Evolutionary conservation across 2,113 vertebrate genomes (phyloP).

Genomic region (Pungitius pungitius): DNA sequence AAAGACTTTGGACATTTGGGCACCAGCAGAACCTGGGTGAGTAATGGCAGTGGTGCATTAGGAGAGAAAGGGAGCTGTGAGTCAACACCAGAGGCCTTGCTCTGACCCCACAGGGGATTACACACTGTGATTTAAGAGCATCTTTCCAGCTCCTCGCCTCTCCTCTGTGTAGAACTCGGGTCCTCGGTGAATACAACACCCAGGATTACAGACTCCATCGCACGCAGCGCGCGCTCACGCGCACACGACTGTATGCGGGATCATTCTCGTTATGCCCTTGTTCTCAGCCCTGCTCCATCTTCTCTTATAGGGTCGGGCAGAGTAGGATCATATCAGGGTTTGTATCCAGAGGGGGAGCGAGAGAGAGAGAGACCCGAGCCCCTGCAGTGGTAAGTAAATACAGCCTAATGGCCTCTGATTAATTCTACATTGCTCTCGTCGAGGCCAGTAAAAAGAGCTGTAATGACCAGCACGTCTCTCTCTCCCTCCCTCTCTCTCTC

Average conservation of each 20-base stretch:
- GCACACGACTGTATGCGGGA: conserved; percentile 32
- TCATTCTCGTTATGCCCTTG: conserved; percentile 65
- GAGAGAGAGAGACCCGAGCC: conserved; percentile 70
- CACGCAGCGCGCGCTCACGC: conserved; percentile 13
- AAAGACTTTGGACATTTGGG: conserved; percentile 35
- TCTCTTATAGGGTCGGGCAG: conserved; percentile 51
- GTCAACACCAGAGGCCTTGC: conserved; percentile 76
- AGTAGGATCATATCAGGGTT: conserved; percentile 65
- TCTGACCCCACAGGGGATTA: conserved; percentile 70
- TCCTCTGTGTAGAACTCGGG: conserved; percentile 36
- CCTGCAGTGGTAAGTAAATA: conserved; percentile 83
- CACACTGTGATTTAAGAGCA: conserved; percentile 80
- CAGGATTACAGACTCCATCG: conserved; percentile 44
- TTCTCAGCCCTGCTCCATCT: conserved; percentile 49
- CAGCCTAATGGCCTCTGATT: conserved; percentile 99
- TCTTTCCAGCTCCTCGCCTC: conserved; percentile 59
- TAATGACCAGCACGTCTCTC: conserved; percentile 90
- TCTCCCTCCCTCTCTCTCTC: conserved; percentile 48
- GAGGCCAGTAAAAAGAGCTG: conserved; percentile 92
- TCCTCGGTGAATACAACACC: conserved; percentile 40
- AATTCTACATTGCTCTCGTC: conserved; percentile 99
- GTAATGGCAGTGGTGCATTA: conserved; percentile 80
- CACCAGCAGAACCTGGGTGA: conserved; percentile 55
- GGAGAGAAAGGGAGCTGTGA: conserved; percentile 56
- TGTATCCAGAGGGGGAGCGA: conserved; percentile 63